Conservation (phyloP, 1,140 invertebrate genomes). For the Littorina saxatilis region DNA sequence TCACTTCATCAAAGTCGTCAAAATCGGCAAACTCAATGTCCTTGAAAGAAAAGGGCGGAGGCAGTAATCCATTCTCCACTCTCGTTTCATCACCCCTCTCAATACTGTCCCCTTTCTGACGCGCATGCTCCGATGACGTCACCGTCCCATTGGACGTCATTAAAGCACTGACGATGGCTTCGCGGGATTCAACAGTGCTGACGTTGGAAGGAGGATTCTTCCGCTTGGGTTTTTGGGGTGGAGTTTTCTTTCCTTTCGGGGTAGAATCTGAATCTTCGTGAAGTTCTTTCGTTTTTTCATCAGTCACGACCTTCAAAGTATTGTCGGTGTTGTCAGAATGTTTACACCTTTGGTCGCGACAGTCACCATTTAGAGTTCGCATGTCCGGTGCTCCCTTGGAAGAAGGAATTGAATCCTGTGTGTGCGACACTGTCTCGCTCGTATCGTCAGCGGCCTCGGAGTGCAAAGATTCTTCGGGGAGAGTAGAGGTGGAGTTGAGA, state of each 20-base stretch:
- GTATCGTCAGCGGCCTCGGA: background rate
- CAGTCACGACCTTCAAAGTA: background rate
- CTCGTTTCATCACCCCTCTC: background rate
- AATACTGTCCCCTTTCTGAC: background rate
- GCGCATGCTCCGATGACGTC: background rate
- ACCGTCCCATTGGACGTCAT: background rate
- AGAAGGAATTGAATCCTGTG: background rate
- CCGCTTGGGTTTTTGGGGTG: slow-evolving; percentile 13
- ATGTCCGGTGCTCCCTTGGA: background rate
- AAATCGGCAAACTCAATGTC: background rate
- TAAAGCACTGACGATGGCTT: background rate
- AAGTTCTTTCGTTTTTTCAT: background rate
- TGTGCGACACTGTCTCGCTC: background rate
- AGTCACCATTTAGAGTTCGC: background rate
- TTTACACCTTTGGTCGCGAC: background rate
- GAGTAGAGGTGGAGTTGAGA: background rate
- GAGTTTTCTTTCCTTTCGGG: background rate
- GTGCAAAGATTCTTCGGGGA: background rate
- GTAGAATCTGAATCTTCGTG: background rate
- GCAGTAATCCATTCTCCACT: background rate
- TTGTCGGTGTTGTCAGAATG: background rate
- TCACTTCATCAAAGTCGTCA: background rate
- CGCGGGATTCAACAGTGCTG: background rate
- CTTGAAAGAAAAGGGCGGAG: background rate
- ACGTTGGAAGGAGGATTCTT: slow-evolving; percentile 23